Evolutionary conservation across 2,888 invertebrate genomes (phyloP).

Genomic region (Pseudococcus jackbeardsleyi): DNA sequence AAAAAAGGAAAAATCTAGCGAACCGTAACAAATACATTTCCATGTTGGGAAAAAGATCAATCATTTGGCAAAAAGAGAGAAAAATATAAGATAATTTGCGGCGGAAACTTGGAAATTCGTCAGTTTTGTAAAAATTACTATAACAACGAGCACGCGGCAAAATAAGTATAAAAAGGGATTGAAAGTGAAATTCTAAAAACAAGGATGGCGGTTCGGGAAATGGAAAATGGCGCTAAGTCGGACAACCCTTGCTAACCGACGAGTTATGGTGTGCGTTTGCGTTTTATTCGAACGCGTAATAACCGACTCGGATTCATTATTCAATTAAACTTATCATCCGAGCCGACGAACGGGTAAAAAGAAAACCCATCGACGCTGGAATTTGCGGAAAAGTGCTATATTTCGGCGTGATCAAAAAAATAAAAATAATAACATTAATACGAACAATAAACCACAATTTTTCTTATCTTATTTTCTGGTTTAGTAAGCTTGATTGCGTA

Average conservation of each 20-base stretch:
- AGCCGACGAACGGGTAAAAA: conserved; percentile 1
- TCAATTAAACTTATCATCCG: conserved; percentile 31
- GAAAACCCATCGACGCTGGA: background rate
- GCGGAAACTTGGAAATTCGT: conserved; percentile 5
- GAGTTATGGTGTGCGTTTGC: background rate
- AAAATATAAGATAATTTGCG: conserved; percentile 9
- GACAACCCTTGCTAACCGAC: background rate
- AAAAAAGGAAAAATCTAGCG: background rate
- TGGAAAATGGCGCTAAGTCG: conserved; percentile 38
- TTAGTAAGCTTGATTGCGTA: conserved; percentile 63
- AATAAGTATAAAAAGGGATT: conserved; percentile 8
- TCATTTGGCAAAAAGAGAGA: background rate
- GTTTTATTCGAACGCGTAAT: conserved; percentile 23
- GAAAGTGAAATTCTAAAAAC: conserved; percentile 44
- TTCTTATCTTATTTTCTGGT: conserved; percentile 65
- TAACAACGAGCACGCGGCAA: background rate
- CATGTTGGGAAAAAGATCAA: background rate
- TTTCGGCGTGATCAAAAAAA: conserved; percentile 43
- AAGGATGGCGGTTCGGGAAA: conserved; percentile 43
- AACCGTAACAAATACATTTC: conserved; percentile 30
- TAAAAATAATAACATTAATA: conserved; percentile 61
- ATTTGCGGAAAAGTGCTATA: background rate
- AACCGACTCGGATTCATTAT: conserved; percentile 33
- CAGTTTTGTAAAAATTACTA: background rate
- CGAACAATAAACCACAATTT: conserved; percentile 64